Base-by-base conservation (phyloP, 2,113 vertebrate genomes). In the Hiodon tergisus region DNA sequence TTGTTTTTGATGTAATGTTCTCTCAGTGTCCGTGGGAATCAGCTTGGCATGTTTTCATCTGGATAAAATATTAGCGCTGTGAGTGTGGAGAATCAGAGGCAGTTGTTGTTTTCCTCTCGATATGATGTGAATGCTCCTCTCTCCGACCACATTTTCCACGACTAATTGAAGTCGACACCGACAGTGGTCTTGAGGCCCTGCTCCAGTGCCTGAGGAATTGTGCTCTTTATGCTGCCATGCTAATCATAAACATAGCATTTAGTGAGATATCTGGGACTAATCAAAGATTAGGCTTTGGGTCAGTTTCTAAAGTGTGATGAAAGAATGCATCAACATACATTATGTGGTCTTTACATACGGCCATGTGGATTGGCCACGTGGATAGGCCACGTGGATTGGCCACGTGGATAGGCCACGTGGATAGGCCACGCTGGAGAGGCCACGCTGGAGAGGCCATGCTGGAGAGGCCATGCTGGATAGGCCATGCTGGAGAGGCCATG, bases 51-150 rank as follows among this genome's bases (percentile, higher is more conserved):
- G 91, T 93, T 91, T 93, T 92, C 92, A 92, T 91, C 92, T 89
- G 84, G 90, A 92, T 93, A 92, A 94, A 92, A 90, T 87, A 89
- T 90, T 89, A 91, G 91, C 89, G 88, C 90, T 91, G 88, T 86
- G 80, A 87, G 88, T 89, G 89, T 90, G 87, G 88, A 89, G 91
- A 93, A 93, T 92, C 87, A 89, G 89, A 93, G 92, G 92, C 90
- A 91, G 92, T 93, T 93, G 85, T 88, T 87, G 90, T 90, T 90
- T 93, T 91, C 90, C 92, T 90, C 93, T 90, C 90, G 89, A 90
- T 88, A 85, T 88, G 91, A 94, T 92, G 93, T 95, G 93, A 93
- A 95, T 95, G 93, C 92, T 87, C 92, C 93, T 95, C 93, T 91
- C 89, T 86, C 90, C 90, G 90, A 88, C 89, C 89, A 91, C 48